Base-by-base conservation (phyloP, 2,888 invertebrate species). In the Fissipunctia ypsillon region DNA sequence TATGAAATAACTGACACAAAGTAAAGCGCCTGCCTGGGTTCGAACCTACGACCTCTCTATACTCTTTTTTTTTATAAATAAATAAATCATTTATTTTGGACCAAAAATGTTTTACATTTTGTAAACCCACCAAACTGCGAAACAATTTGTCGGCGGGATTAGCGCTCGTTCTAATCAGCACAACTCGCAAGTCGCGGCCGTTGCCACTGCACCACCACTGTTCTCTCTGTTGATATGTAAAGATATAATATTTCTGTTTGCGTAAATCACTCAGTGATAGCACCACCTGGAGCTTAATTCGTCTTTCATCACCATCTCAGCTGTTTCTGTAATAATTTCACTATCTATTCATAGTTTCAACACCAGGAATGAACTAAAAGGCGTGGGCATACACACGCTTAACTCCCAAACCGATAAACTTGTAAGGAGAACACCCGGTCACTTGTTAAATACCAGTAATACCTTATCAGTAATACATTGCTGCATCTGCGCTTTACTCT, bases 281-380 rank as follows among this genome's bases (percentile, higher is more conserved):
- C 28, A 22, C 22, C 35, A 14, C 4, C 28, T 64, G 38, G 7
- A 74, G 35, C 28, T 25, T 66, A 59, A 48, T 52, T 35, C 63
- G 16, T 22, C 2, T 71, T 43, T 61, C 56, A 65, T 73, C 54
- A 76, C 12, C 28, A n/a, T 54, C 38, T n/a, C 54, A 59, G 64
- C 54, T 52, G 73, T 78, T 68, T 78, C 57, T 70, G 76, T 76
- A 84, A 74, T 57, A 76, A 76, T 81, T 86, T 78, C 81, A 71
- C 67, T 54, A 57, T 41, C 12, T 16, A 74, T 54, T 31, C 48
- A 75, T 28, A 63, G 57, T 76, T 84, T 68, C 79, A 73, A 73
- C 78, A 84, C 63, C 52, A 41, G 38, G 31, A 56, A 61, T 73
- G 52, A 65, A n/a, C 56, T 61, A 25, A 31, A 54, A 56, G 31